These are phyloP conservation scores for Rhineura floridana DNA, from an alignment of 2,113 vertebrate genomes.

Conservation along the genomic window DNA sequence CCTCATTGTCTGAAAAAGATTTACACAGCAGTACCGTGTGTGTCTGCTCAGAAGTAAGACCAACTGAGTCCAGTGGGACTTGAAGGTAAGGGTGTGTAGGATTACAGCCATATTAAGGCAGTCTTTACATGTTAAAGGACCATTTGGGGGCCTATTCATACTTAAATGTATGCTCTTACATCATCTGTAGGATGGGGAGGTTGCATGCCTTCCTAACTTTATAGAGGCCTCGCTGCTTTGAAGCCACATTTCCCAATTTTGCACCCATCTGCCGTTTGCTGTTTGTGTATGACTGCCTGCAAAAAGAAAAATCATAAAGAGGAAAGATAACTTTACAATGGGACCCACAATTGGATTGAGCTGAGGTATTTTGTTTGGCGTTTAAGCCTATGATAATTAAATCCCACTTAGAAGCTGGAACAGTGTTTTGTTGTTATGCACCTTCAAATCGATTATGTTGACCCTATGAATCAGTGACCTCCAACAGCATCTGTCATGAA, in stretches of 20 bases:
- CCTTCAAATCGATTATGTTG: too few relatives aligned
- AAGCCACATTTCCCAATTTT: neutral
- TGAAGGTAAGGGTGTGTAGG: too few relatives aligned
- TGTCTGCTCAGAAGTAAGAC: too few relatives aligned
- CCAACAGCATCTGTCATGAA: too few relatives aligned
- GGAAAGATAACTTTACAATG: neutral
- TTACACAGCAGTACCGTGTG: too few relatives aligned
- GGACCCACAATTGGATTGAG: neutral
- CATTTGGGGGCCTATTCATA: neutral
- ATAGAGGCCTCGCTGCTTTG: neutral
- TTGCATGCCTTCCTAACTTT: neutral
- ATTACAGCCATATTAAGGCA: neutral
- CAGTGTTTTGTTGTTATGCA: too few relatives aligned
- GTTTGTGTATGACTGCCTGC: neutral
- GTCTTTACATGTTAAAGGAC: neutral
- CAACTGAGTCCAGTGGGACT: too few relatives aligned
- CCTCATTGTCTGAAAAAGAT: neutral
- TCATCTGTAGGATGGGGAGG: neutral
- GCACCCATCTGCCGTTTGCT: neutral
- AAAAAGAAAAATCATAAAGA: neutral
- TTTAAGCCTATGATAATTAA: neutral
- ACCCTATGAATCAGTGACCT: too few relatives aligned
- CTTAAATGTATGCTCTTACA: neutral
- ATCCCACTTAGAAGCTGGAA: neutral
- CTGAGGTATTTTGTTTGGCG: neutral